Percentiles rank a stretch among this genome's conserved stretches.
Conservation (phyloP, 2,888 invertebrate genomes). For the Globia sparganii region DNA sequence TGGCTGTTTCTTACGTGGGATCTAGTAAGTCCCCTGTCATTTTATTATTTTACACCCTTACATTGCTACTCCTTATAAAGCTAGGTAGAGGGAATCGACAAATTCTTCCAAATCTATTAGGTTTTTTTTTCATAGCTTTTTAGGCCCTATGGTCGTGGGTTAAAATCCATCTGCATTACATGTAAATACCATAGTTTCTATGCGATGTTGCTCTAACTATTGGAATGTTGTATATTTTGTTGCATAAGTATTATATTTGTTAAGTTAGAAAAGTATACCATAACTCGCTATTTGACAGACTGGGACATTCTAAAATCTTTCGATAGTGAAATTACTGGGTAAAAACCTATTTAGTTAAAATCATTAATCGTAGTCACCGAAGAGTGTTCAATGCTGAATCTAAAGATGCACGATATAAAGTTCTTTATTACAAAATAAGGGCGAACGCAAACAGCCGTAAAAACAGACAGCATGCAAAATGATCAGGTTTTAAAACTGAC, state of each 20-base stretch:
- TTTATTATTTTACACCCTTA: slow-evolving; percentile 72
- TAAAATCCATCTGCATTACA: slow-evolving; percentile 35
- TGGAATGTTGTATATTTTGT: slow-evolving; percentile 45
- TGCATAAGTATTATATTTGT: slow-evolving; percentile 19
- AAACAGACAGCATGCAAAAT: neutral
- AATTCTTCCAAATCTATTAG: slow-evolving; percentile 15
- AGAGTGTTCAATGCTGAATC: slow-evolving; percentile 3
- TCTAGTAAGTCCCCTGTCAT: slow-evolving; percentile 87
- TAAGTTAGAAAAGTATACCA: neutral
- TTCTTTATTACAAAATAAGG: neutral
- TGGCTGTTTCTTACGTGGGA: slow-evolving; percentile 90
- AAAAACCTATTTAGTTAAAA: neutral
- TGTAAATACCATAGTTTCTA: slow-evolving; percentile 62
- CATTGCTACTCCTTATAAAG: slow-evolving; percentile 53
- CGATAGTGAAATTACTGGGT: neutral
- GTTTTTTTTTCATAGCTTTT: slow-evolving; percentile 34
- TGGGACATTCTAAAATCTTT: slow-evolving; percentile 7
- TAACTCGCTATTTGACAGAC: slow-evolving; percentile 21
- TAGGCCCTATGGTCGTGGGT: slow-evolving; percentile 20
- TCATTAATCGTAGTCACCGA: neutral
- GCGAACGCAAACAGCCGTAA: neutral
- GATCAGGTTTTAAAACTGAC: neutral
- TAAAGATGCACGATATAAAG: slow-evolving; percentile 3
- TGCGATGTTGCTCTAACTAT: slow-evolving; percentile 49
- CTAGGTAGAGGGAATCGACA: slow-evolving; percentile 50